Conservation (phyloP, 2,888 invertebrate genomes). For the Uropetala carovei region DNA sequence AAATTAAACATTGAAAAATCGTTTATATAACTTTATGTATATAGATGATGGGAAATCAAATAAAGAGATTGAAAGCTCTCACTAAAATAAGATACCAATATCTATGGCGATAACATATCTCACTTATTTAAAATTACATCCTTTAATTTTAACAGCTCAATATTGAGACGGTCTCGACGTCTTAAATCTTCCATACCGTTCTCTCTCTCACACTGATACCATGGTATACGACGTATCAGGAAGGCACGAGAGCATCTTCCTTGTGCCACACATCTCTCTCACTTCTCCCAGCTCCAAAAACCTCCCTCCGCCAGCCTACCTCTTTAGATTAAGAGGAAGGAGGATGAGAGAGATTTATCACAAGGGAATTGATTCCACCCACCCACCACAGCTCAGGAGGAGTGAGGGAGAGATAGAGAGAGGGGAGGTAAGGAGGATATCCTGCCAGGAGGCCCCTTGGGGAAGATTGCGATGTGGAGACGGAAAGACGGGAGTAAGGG, state of each 20-base stretch:
- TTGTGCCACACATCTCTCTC: not conserved
- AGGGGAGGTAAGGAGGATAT: conserved; percentile 16
- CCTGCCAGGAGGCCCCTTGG: conserved; percentile 43
- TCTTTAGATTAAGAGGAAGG: conserved; percentile 37
- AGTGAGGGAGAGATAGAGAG: not conserved
- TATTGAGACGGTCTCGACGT: not conserved
- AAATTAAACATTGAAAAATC: too few species aligned
- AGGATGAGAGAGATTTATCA: conserved; percentile 38
- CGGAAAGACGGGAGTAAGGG: conserved; percentile 9
- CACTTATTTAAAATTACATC: not conserved
- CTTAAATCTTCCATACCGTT: not conserved
- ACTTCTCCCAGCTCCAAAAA: not conserved
- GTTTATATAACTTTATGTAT: too few species aligned
- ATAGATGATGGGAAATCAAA: too few species aligned
- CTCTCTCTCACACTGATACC: not conserved
- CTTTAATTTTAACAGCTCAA: conserved; percentile 22
- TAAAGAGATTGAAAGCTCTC: too few species aligned
- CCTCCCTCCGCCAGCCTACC: conserved; percentile 14
- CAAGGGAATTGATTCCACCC: conserved; percentile 49
- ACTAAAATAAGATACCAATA: too few species aligned
- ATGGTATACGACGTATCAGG: conserved; percentile 43
- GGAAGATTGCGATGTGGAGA: conserved; percentile 39
- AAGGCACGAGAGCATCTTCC: not conserved
- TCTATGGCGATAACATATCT: too few species aligned
- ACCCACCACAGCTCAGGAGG: conserved; percentile 11